A percentile compares a stretch with the other conserved stretches of the same genome.
These are phyloP conservation scores for Perca fluviatilis DNA, from an alignment of 2,113 vertebrate species.

Conservation along the genomic window DNA sequence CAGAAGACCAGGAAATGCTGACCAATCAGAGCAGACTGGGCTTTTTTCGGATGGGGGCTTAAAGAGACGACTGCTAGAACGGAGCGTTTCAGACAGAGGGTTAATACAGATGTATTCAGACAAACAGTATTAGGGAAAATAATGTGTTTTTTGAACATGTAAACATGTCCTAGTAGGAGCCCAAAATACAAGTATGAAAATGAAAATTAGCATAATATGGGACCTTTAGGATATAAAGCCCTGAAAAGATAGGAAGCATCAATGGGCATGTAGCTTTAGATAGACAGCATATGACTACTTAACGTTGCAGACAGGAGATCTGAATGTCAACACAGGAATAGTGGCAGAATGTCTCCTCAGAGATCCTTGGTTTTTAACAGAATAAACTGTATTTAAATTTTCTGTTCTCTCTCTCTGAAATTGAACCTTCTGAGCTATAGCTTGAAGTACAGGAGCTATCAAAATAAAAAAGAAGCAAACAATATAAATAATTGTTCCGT, in stretches of 20 bases:
- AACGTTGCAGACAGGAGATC: not conserved
- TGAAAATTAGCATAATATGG: too few relatives aligned
- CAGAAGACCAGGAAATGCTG: too few relatives aligned
- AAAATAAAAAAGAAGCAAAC: not conserved
- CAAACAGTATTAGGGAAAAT: too few relatives aligned
- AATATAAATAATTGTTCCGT: not conserved
- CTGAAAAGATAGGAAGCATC: not conserved
- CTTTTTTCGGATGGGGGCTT: too few relatives aligned
- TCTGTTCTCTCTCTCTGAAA: not conserved
- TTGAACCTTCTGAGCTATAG: not conserved
- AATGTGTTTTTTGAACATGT: too few relatives aligned
- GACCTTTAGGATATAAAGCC: not conserved
- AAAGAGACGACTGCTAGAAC: too few relatives aligned
- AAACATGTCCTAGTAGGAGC: too few relatives aligned
- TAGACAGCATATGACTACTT: not conserved
- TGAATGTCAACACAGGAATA: not conserved
- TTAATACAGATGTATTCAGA: too few relatives aligned
- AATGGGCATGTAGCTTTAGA: not conserved
- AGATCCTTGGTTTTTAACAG: not conserved
- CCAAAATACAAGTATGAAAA: too few relatives aligned
- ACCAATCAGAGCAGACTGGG: too few relatives aligned
- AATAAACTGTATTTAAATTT: not conserved
- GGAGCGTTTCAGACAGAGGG: too few relatives aligned
- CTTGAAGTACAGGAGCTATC: not conserved
- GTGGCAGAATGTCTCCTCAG: not conserved